Evolutionary conservation across 2,113 vertebrate species (phyloP).

Genomic region (Phylloscopus trochilus): DNA sequence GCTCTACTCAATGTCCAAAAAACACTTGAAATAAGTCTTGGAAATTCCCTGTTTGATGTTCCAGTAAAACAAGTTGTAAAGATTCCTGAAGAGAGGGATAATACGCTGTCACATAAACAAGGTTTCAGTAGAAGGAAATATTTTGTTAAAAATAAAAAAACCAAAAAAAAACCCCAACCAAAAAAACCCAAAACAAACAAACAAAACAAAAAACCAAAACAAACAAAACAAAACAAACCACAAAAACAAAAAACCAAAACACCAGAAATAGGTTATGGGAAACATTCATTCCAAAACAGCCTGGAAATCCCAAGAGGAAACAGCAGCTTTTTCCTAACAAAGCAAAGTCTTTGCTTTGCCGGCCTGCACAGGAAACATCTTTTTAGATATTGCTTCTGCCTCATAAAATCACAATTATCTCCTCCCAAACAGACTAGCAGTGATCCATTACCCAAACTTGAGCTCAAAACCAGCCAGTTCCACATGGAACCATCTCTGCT

Average conservation of each 20-base stretch:
- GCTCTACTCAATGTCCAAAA: background rate
- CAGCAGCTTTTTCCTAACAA: background rate
- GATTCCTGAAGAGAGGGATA: background rate
- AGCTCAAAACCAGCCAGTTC: background rate
- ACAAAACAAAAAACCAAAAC: too few relatives aligned
- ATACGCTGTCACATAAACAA: constrained; percentile 19
- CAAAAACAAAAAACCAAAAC: too few relatives aligned
- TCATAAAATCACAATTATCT: background rate
- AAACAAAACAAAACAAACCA: too few relatives aligned
- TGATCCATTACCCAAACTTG: background rate
- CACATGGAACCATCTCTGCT: background rate
- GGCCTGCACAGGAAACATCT: background rate
- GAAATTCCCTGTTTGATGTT: constrained; percentile 35
- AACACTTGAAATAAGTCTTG: background rate
- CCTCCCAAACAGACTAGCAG: background rate
- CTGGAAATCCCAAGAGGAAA: background rate
- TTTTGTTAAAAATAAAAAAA: background rate
- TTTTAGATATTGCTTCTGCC: background rate
- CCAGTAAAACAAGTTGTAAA: constrained; percentile 14
- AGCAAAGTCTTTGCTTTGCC: background rate
- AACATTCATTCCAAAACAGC: background rate
- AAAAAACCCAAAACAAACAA: too few relatives aligned
- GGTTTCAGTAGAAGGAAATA: background rate
- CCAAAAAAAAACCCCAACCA: too few relatives aligned
- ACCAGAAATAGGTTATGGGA: background rate